Conservation (phyloP, 2,113 vertebrate species). For the Amblyornis subalaris region DNA sequence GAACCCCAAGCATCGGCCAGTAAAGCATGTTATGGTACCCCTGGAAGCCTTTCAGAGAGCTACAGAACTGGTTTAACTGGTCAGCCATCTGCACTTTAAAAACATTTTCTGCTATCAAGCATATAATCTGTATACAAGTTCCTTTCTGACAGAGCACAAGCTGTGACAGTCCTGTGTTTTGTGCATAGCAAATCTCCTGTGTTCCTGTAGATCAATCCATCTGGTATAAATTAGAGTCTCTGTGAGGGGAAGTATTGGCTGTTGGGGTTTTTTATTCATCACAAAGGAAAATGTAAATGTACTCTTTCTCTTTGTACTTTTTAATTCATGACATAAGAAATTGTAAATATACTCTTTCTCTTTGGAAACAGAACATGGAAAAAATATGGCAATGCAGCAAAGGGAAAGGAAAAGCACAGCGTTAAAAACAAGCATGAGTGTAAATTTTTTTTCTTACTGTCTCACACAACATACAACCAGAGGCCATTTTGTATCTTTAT, state of each 20-base stretch:
- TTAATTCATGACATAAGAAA: background rate
- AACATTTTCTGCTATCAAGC: background rate
- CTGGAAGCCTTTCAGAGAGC: background rate
- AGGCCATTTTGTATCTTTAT: background rate
- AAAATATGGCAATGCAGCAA: background rate
- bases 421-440: background rate
- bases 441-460: background rate
- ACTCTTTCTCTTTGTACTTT: background rate
- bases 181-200: background rate
- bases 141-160: background rate
- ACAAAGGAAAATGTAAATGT: background rate
- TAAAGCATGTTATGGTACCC: background rate
- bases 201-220: slow-evolving; percentile 15
- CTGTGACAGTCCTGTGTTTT: slow-evolving; percentile 17
- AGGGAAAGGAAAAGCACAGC: background rate
- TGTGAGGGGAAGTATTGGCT: background rate
- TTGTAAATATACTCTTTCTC: background rate
- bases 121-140: background rate
- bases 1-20: background rate
- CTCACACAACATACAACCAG: background rate
- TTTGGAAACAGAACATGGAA: background rate
- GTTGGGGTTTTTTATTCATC: background rate
- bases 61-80: background rate
- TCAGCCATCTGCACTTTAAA: background rate
- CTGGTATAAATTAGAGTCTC: background rate